Percentiles rank a stretch among this genome's conserved stretches.
These are phyloP conservation scores for Epinotia nisella DNA, from an alignment of 2,888 invertebrate species.

Conservation along the genomic window DNA sequence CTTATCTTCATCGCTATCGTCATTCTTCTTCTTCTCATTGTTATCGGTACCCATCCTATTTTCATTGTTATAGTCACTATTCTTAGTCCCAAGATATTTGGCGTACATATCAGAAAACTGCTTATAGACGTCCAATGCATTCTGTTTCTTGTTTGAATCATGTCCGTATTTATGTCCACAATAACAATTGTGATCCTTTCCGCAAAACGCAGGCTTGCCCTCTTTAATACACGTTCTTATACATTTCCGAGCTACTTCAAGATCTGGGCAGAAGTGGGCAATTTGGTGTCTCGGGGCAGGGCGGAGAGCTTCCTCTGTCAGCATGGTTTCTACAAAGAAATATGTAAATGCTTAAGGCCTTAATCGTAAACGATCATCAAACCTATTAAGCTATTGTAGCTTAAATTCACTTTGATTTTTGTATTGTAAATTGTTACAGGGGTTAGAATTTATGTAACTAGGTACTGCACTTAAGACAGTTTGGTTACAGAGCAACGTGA, in stretches of 20 bases:
- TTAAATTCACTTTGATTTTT: neutral
- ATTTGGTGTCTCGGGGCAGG: slow-evolving; percentile 70
- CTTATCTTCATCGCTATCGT: neutral
- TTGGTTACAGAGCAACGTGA: too few relatives aligned
- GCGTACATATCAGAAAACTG: slow-evolving; percentile 67
- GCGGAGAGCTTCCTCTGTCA: slow-evolving; percentile 28
- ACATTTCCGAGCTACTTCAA: slow-evolving; percentile 64
- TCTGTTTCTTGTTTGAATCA: slow-evolving; percentile 42
- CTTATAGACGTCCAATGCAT: slow-evolving; percentile 50
- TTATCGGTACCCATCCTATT: neutral
- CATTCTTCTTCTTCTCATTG: neutral
- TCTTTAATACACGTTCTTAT: slow-evolving; percentile 66
- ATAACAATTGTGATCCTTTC: slow-evolving; percentile 75
- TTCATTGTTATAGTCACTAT: neutral
- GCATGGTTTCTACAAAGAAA: neutral
- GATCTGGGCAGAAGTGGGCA: slow-evolving; percentile 74
- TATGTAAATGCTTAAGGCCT: neutral
- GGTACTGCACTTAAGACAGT: too few relatives aligned
- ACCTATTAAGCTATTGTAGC: too few relatives aligned
- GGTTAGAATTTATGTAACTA: too few relatives aligned
- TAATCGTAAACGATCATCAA: too few relatives aligned
- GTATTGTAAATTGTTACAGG: too few relatives aligned
- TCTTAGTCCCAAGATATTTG: slow-evolving; percentile 63
- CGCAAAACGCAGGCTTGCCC: slow-evolving; percentile 75
- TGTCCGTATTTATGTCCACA: slow-evolving; percentile 67